Base-by-base conservation (phyloP, 1,140 invertebrate genomes). In the Piezodorus guildinii region DNA sequence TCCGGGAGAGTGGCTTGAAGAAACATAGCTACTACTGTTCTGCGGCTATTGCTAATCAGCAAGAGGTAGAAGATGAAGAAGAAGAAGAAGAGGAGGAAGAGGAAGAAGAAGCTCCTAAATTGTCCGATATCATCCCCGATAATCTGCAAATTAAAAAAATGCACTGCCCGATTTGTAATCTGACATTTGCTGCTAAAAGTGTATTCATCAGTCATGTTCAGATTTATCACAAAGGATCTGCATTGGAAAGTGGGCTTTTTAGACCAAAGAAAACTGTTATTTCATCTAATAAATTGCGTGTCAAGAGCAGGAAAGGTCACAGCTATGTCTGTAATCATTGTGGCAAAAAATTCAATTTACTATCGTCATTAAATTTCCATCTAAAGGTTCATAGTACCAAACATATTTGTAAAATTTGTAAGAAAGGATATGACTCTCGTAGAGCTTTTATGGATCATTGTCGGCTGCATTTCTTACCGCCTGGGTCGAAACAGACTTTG, bases 391-490 rank as follows among this genome's bases (percentile, higher is more conserved):
- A 56, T 56, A 56, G 6, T 56, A 23, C 23, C 6, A 56, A 25
- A 15, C 52, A 56, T 25, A 56, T 56, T 56, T 56, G 52, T 15
- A 21, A 23, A 25, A 56, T 56, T 25, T 56, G 52, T 56, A 56
- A 56, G 14, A 23, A 56, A 56, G 19, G 19, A 4, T 56, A 23
- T 25, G 23, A 25, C 17, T 23, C 17, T 25, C 52, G 52, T 25
- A 56, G 23, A 15, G 23, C 52, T 10, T 56, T 56, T 25, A 56
- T 56, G 52, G 52, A 56, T 19, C 52, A 56, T 15, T 56, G 52
- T 23, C 17, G 52, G 2, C 6, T 23, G 9, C 52, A 56, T 56
- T 56, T 56, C 23, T 25, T 56, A 23, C 17, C 17, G 5, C 52
- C 52, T 23, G 52, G 52, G 1, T 56, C 52, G 12, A 56, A 56